These are phyloP conservation scores for Ceratina japonica DNA, from an alignment of 1,140 invertebrate species.

Conservation along the genomic window DNA sequence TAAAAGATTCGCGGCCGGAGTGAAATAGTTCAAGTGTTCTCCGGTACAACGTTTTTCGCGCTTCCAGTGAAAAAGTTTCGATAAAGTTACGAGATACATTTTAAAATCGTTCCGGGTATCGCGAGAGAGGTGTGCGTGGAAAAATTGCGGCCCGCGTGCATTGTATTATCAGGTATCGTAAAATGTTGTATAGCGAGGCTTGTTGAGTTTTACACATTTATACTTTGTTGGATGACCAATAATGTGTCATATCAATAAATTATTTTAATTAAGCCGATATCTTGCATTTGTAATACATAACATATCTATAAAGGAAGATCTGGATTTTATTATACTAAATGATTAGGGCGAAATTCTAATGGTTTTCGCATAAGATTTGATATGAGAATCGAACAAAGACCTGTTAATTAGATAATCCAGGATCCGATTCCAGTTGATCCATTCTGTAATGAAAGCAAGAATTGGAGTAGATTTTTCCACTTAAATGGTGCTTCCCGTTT, in stretches of 20 bases:
- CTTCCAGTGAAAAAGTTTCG: constrained; percentile 53
- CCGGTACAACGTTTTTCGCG: constrained; percentile 57
- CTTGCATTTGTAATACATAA: too few species aligned
- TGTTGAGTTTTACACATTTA: too few species aligned
- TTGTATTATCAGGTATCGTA: too few species aligned
- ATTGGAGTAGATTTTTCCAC: background rate
- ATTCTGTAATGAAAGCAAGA: too few species aligned
- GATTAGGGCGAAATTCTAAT: too few species aligned
- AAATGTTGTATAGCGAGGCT: too few species aligned
- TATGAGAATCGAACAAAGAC: constrained; percentile 16
- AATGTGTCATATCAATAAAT: too few species aligned
- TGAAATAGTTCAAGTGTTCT: constrained; percentile 63
- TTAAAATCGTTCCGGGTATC: constrained; percentile 61
- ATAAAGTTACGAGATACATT: constrained; percentile 64
- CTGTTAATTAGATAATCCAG: constrained; percentile 28
- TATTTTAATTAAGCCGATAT: too few species aligned
- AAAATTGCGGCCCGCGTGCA: background rate
- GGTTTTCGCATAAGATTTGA: constrained; percentile 3
- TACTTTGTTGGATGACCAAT: too few species aligned
- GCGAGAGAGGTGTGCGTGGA: constrained; percentile 22
- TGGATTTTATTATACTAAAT: too few species aligned
- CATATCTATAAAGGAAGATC: too few species aligned
- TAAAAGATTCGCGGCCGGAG: constrained; percentile 70
- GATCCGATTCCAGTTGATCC: too few species aligned
- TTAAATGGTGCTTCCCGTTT: constrained; percentile 27